Conservation (phyloP, 2,797 vertebrate species). For the Chloroceryle amazona region DNA sequence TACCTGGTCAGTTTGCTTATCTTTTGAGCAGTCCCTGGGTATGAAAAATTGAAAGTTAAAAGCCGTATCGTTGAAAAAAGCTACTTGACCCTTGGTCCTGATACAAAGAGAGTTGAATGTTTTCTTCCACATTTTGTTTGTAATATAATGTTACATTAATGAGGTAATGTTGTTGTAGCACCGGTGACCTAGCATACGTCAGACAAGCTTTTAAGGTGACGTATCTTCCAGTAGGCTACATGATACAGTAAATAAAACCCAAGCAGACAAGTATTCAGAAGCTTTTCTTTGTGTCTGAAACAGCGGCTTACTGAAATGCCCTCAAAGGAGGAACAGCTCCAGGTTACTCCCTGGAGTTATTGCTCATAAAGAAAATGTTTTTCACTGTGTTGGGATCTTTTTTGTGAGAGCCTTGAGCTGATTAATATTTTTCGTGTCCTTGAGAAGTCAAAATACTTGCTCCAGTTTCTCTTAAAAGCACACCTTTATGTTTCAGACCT, state of each 20-base stretch:
- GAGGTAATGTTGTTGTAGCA: conserved; percentile 52
- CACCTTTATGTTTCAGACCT: background rate
- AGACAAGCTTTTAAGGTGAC: background rate
- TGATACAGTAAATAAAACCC: background rate
- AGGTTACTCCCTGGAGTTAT: background rate
- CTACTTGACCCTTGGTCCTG: conserved; percentile 17
- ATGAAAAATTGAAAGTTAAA: background rate
- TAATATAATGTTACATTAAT: conserved; percentile 23
- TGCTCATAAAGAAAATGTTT: background rate
- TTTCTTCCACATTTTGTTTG: conserved; percentile 6
- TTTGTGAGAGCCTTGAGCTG: background rate
- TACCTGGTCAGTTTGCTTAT: background rate
- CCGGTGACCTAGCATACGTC: background rate
- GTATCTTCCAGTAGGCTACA: background rate
- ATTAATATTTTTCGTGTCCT: background rate
- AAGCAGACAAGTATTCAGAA: background rate
- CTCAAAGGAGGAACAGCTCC: background rate
- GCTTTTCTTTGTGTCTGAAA: background rate
- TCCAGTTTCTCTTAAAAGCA: background rate
- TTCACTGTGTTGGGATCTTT: background rate
- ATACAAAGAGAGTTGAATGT: background rate
- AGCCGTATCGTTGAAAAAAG: background rate
- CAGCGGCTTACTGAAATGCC: background rate
- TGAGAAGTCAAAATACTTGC: background rate
- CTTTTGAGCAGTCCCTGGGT: background rate